Base-by-base conservation (phyloP, 2,113 vertebrate species). In the Paradoxurus hermaphroditus region DNA sequence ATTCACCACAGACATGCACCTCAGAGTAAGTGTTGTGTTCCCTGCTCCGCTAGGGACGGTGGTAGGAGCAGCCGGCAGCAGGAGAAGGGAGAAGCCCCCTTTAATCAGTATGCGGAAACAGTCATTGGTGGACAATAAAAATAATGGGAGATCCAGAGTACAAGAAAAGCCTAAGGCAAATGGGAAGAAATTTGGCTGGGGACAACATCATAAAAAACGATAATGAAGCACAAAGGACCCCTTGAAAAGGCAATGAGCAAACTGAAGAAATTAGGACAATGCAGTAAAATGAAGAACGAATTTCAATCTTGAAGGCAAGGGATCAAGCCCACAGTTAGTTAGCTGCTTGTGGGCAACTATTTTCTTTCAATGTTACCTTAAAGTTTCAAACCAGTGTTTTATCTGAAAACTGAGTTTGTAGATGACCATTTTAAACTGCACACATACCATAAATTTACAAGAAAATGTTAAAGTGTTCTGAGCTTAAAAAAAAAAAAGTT, bases 151-250 rank as follows among this genome's bases (percentile, higher is more conserved):
- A 92, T 19, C 78, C 46, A 56, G 46, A 94, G 84, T 67, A 97
- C 82, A 93, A 95, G 90, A 95, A 96, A 94, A 95, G 94, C 91
- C 97, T 49, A 72, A 87, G 92, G 95, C 92, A 97, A 95, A 94
- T 79, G 59, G 87, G 87, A 96, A 96, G 90, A 94, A 88, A 96
- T 88, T 79, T 86, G 97, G 85, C 88, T 92, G 39, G 94, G 90
- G 70, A 96, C 53, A 91, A 67, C 81, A 77, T 82, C 81, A 94
- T 88, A 97, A 96, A 95, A 78, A 94, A 95, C 0, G 14, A 77
- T 79, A 90, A 95, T 79, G 82, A 95, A 93, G 85, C 90, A 97
- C 87, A 73, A 85, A 96, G 92, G 87, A 94, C 70, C 85, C 68
- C n/a, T 88, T 95, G 72, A 94, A 93, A 93, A 97, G 77, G 85